phyloP scores from a whole-genome alignment of 2,797 vertebrate species.

The Crenichthys baileyi region DNA sequence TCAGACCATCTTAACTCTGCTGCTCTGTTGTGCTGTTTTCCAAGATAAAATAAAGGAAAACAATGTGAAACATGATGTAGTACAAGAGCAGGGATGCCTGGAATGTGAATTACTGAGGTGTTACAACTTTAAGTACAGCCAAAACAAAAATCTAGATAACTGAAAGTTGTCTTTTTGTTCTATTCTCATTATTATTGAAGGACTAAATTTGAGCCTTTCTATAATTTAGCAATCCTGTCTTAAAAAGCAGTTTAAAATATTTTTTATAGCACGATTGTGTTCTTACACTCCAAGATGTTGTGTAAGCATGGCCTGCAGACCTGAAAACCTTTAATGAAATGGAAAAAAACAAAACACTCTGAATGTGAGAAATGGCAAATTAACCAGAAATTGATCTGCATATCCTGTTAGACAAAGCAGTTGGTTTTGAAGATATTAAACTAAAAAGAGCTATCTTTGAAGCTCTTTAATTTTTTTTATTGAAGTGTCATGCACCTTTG shows the following conservation, averaged over 20 bases:
- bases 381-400: background rate
- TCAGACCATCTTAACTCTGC: background rate
- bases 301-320: background rate
- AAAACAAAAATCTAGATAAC: background rate
- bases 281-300: background rate
- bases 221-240: background rate
- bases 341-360: background rate
- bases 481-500: too few relatives aligned
- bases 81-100: background rate
- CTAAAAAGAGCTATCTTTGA: background rate
- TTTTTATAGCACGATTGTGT: background rate
- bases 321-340: background rate
- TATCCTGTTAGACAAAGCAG: background rate
- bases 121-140: background rate
- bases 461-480: background rate
- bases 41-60: background rate
- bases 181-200: background rate
- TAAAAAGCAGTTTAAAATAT: background rate
- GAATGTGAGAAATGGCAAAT: background rate
- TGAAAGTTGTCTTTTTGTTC: background rate
- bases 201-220: background rate
- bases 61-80: background rate
- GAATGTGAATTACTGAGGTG: background rate
- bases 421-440: background rate
- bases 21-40: background rate